phyloP scores from a whole-genome alignment of 2,797 vertebrate species.

The Moxostoma hubbsi region DNA sequence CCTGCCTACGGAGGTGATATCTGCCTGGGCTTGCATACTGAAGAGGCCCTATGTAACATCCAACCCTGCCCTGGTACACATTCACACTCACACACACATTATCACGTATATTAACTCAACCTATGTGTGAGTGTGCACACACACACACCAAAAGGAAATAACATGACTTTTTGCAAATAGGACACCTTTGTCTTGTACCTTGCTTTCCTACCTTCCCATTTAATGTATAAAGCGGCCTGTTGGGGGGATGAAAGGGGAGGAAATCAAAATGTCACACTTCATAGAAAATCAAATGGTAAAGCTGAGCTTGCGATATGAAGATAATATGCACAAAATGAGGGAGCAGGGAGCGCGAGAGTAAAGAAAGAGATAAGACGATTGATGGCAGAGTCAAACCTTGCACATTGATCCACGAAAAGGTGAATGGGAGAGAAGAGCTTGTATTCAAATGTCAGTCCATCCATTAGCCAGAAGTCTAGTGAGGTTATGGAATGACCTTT shows the following conservation, averaged over 20 bases:
- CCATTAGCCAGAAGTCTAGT: slow-evolving; percentile 53
- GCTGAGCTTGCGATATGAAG: slow-evolving; percentile 6
- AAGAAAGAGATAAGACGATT: slow-evolving; percentile 26
- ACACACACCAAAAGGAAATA: background rate
- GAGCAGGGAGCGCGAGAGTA: slow-evolving; percentile 3
- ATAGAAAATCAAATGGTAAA: slow-evolving; percentile 45
- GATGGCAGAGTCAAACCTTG: slow-evolving; percentile 35
- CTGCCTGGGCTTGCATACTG: slow-evolving; percentile 95
- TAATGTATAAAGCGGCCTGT: slow-evolving; percentile 6
- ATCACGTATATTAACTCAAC: slow-evolving; percentile 20
- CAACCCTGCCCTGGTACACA: slow-evolving; percentile 89
- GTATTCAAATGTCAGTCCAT: slow-evolving; percentile 60
- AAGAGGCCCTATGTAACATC: slow-evolving; percentile 95
- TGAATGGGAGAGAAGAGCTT: slow-evolving; percentile 39
- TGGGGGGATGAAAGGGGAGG: background rate
- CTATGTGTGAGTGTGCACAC: background rate
- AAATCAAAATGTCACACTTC: slow-evolving; percentile 49
- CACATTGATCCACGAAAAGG: slow-evolving; percentile 41
- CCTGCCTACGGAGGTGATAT: slow-evolving; percentile 95
- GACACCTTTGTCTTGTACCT: slow-evolving; percentile 31
- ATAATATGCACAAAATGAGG: slow-evolving; percentile 16
- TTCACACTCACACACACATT: slow-evolving; percentile 31
- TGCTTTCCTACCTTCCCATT: slow-evolving; percentile 1
- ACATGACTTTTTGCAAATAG: slow-evolving; percentile 13
- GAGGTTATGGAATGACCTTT: slow-evolving; percentile 57